A percentile compares a stretch with the other conserved stretches of the same genome.
Conservation (phyloP, 2,797 vertebrate genomes). For the Halcyon smyrnensis region DNA sequence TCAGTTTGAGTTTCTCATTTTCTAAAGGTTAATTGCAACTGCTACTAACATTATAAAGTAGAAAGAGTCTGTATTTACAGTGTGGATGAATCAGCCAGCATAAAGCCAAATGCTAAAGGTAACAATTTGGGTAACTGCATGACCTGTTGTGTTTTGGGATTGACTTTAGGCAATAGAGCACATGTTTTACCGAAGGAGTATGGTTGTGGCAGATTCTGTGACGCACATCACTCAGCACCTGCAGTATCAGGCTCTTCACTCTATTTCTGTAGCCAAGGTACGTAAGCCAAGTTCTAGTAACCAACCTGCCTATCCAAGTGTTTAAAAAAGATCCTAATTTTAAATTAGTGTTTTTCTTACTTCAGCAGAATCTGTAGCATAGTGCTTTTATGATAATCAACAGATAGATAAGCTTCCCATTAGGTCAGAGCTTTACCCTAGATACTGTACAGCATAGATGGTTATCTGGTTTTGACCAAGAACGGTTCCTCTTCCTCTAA, state of each 20-base stretch:
- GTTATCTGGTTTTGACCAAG: not conserved
- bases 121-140: not conserved
- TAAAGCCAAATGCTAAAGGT: not conserved
- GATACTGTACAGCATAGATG: not conserved
- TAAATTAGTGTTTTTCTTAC: not conserved
- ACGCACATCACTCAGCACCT: slow-evolving; percentile 95
- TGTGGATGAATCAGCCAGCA: not conserved
- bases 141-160: slow-evolving; percentile 4
- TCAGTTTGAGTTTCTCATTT: too few relatives aligned
- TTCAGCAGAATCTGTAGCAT: not conserved
- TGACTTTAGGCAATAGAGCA: slow-evolving; percentile 90
- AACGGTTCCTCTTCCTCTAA: not conserved
- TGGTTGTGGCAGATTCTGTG: slow-evolving; percentile 95
- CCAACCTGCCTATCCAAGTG: not conserved
- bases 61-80: not conserved
- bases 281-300: not conserved
- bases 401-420: not conserved
- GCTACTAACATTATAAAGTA: not conserved
- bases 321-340: not conserved
- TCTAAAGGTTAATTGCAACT: not conserved
- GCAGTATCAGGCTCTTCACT: slow-evolving; percentile 91
- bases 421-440: not conserved
- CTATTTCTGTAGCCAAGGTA: slow-evolving; percentile 93
- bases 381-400: accelerated
- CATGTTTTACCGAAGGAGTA: slow-evolving; percentile 92